Evolutionary conservation across 2,113 vertebrate genomes (phyloP), one percentile per base, ranked within the genome.

Genomic region (Illadopsis cleaveri): DNA sequence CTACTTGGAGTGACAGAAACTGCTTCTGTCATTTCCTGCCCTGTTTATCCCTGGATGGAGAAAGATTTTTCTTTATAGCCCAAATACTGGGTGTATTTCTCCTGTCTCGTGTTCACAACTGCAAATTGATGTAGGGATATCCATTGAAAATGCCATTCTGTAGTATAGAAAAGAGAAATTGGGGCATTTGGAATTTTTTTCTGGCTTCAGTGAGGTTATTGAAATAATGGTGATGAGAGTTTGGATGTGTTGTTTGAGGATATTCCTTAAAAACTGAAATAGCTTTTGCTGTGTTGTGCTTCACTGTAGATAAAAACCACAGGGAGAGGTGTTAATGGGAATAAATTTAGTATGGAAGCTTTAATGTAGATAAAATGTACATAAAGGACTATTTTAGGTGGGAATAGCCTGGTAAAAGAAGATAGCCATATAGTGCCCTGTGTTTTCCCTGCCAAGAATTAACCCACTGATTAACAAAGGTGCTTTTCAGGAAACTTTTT

Each of bases 361-460:
- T 61, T 86, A 38, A 64, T 25, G 33, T 30, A 18, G 19, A 45
- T 71, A 27, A 92, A 88, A 79, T 75, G 19, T 21, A 12, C 53
- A 25, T 6, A 54, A 84, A 85, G 35, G 16, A 5, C n/a, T 50
- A 3, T 33, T 75, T 85, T 50, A 64, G 22, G 20, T 24, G 9
- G 69, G 60, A 82, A 82, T 11, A 78, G 23, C 24, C 44, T 30
- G 30, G 64, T 54, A 12, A 68, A 75, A 38, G 31, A 53, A 70
- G 5, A 45, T 54, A n/a, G 21, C 9, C 8, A 50, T 73, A 21
- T 1, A 54, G 27, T 23, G 30, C 16, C 5, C 0, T 15, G 19
- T 47, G 9, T 62, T 89, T 65, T 70, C 35, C 31, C 22, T 33
- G 5, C 12, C 51, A 28, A 57, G 30, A 92, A 35, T 35, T 28